Conservation (phyloP, 2,888 invertebrate genomes). For the Catotricha subobsoleta region DNA sequence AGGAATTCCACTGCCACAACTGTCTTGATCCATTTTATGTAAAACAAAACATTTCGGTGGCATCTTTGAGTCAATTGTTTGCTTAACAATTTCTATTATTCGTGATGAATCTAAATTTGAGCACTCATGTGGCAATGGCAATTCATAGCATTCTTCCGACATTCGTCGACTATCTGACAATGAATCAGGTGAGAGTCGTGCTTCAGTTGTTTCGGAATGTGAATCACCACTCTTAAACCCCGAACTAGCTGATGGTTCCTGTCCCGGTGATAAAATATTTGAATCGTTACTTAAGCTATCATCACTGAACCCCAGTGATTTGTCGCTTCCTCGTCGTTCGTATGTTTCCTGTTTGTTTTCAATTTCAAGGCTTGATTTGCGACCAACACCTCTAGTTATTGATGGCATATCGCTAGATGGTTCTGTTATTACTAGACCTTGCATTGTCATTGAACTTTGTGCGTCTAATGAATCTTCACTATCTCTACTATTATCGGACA, state of each 20-base stretch:
- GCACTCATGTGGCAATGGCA: conserved; percentile 61
- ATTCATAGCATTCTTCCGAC: conserved; percentile 41
- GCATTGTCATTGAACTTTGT: conserved; percentile 28
- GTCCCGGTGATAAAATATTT: conserved; percentile 35
- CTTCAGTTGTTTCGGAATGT: conserved; percentile 34
- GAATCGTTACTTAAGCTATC: conserved; percentile 54
- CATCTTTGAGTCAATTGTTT: conserved; percentile 59
- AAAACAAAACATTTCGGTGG: conserved; percentile 49
- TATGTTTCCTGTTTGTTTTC: conserved; percentile 29
- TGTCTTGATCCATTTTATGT: conserved; percentile 24
- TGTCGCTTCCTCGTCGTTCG: conserved; percentile 47
- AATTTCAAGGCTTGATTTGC: conserved; percentile 47
- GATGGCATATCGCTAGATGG: conserved; percentile 60
- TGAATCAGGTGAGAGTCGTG: conserved; percentile 28
- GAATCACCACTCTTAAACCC: conserved; percentile 36
- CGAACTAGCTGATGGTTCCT: conserved; percentile 38
- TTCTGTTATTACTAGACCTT: conserved; percentile 48
- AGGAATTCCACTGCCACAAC: conserved; percentile 13
- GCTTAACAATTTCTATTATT: conserved; percentile 61
- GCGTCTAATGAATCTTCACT: conserved; percentile 51
- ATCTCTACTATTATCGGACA: conserved; percentile 53
- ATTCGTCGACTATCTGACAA: conserved; percentile 23
- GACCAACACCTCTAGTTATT: conserved; percentile 59
- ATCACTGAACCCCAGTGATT: conserved; percentile 50
- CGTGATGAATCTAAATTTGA: conserved; percentile 61